phyloP scores from a whole-genome alignment of 2,888 invertebrate genomes.

The Ormyrus pomaceus region DNA sequence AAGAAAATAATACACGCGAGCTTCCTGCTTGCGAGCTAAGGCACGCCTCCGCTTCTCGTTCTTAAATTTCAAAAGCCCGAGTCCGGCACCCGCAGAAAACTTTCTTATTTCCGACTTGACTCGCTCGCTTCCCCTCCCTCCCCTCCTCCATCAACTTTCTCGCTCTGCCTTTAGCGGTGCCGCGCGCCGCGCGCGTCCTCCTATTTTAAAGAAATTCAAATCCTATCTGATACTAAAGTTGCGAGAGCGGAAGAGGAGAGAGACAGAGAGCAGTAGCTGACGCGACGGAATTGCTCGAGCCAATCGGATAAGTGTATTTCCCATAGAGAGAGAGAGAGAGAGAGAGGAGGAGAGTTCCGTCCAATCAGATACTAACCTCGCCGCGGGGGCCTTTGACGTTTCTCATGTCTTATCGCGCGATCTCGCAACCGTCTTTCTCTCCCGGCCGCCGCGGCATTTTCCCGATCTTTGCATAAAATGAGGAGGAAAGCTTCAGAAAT shows the following conservation, averaged over 20 bases:
- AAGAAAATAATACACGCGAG: conserved; percentile 49
- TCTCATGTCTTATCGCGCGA: conserved; percentile 73
- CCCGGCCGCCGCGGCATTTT: conserved; percentile 17
- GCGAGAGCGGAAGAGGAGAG: conserved; percentile 55
- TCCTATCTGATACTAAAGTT: conserved; percentile 68
- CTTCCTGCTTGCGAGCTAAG: conserved; percentile 34
- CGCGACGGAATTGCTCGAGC: conserved; percentile 72
- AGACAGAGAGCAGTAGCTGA: conserved; percentile 63
- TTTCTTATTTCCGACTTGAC: conserved; percentile 60
- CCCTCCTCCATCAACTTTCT: conserved; percentile 26
- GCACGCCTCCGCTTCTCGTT: conserved; percentile 24
- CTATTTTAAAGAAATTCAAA: conserved; percentile 67
- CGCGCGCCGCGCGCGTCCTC: conserved; percentile 44
- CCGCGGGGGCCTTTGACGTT: conserved; percentile 70
- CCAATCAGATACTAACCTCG: conserved; percentile 71
- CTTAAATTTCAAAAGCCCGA: conserved; percentile 60
- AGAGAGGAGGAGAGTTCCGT: conserved; percentile 61
- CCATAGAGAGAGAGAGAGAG: conserved; percentile 64
- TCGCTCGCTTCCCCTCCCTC: conserved; percentile 16
- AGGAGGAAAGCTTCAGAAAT: conserved; percentile 71
- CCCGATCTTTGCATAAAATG: conserved; percentile 69
- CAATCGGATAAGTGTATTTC: conserved; percentile 75
- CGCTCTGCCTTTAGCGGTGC: not conserved
- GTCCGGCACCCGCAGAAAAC: conserved; percentile 54
- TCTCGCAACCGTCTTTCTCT: conserved; percentile 61